Evolutionary conservation across 2,888 invertebrate species (phyloP).

Genomic region (Diachrysia chrysitis): DNA sequence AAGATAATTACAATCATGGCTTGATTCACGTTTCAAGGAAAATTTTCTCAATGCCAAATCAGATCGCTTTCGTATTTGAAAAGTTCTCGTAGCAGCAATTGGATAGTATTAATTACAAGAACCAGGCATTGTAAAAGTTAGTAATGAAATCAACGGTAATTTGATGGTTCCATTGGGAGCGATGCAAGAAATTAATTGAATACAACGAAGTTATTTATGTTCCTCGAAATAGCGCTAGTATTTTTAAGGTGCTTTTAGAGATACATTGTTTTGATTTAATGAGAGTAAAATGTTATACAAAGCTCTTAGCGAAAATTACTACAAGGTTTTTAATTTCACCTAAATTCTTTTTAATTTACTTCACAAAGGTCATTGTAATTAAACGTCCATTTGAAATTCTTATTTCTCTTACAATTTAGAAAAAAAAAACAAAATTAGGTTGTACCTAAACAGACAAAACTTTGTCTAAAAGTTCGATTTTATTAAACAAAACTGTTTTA

Average conservation of each 20-base stretch:
- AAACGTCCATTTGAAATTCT: too few relatives aligned
- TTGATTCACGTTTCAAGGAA: neutral
- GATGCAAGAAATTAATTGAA: conserved; percentile 20
- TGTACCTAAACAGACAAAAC: neutral
- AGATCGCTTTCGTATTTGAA: conserved; percentile 37
- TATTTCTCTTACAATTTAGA: too few relatives aligned
- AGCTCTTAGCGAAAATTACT: too few relatives aligned
- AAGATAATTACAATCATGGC: neutral
- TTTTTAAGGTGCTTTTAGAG: neutral
- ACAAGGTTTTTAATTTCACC: too few relatives aligned
- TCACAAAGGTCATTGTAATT: too few relatives aligned
- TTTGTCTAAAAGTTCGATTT: too few relatives aligned
- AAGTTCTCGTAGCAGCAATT: conserved; percentile 38
- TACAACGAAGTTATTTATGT: conserved; percentile 14
- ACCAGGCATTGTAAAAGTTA: conserved; percentile 48
- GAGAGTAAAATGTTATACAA: neutral
- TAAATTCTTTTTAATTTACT: too few relatives aligned
- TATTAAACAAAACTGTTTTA: too few relatives aligned
- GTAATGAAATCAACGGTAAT: conserved; percentile 47
- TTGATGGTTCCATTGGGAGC: conserved; percentile 27
- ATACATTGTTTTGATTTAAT: neutral
- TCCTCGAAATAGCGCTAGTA: neutral
- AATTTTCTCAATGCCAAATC: conserved; percentile 12
- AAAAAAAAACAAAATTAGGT: neutral
- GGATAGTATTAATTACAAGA: conserved; percentile 42